A percentile compares a stretch with the other conserved stretches of the same genome.
These are phyloP conservation scores for Erebia aethiops DNA, from an alignment of 2,888 invertebrate species.

Conservation along the genomic window DNA sequence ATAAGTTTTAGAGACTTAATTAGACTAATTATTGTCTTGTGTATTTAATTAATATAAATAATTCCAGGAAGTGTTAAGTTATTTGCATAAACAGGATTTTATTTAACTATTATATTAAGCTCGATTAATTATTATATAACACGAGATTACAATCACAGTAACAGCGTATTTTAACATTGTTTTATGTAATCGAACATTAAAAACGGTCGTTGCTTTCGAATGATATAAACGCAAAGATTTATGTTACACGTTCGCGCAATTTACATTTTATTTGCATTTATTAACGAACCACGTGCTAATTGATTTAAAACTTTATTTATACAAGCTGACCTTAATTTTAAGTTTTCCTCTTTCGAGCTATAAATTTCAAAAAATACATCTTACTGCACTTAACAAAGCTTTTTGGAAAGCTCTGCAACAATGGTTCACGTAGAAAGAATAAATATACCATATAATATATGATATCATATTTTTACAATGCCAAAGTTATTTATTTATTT, in stretches of 20 bases:
- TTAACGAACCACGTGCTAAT: constrained; percentile 2
- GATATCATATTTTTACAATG: too few relatives aligned
- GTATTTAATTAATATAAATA: not conserved
- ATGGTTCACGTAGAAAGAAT: too few relatives aligned
- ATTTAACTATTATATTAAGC: not conserved
- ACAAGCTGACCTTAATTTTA: too few relatives aligned
- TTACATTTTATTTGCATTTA: constrained; percentile 1
- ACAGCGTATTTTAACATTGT: constrained; percentile 1
- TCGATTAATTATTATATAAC: not conserved
- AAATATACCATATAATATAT: too few relatives aligned
- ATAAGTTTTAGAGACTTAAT: not conserved
- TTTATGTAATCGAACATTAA: constrained; percentile 21
- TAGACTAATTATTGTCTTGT: not conserved
- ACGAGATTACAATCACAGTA: not conserved
- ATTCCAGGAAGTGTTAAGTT: not conserved
- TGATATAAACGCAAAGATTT: constrained; percentile 12
- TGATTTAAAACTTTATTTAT: not conserved
- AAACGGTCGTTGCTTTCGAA: constrained; percentile 18
- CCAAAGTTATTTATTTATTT: too few relatives aligned
- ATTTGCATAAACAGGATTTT: not conserved
- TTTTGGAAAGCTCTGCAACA: too few relatives aligned
- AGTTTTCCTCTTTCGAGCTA: too few relatives aligned
- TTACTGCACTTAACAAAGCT: too few relatives aligned
- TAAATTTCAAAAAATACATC: too few relatives aligned
- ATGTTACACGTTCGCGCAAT: not conserved